A percentile compares a stretch with the other conserved stretches of the same genome.
These are phyloP conservation scores for Mustela nigripes DNA, from an alignment of 2,113 vertebrate species.

Conservation along the genomic window DNA sequence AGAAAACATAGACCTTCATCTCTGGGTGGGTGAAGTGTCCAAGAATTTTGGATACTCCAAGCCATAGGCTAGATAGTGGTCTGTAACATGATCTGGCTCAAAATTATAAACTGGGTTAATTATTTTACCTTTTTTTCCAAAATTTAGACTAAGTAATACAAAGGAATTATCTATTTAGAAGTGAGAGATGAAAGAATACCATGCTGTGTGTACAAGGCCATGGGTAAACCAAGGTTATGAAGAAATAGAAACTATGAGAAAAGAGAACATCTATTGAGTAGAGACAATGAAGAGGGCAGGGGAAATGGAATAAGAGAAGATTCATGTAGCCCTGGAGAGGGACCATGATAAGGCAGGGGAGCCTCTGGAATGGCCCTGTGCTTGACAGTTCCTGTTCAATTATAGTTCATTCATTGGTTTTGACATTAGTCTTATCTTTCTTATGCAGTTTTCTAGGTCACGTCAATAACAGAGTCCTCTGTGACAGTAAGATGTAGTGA, in stretches of 20 bases:
- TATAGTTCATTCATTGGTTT: background rate
- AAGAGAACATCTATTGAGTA: background rate
- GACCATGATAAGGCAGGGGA: background rate
- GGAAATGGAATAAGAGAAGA: background rate
- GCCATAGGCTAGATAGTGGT: background rate
- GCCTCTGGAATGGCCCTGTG: background rate
- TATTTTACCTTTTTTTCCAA: background rate
- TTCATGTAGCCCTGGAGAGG: background rate
- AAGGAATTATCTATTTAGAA: background rate
- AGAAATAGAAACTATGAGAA: background rate
- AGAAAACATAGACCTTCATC: background rate
- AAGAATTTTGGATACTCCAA: background rate
- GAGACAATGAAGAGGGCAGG: background rate
- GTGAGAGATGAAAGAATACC: background rate
- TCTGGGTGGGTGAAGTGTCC: background rate
- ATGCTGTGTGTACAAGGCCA: background rate
- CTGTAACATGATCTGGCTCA: background rate
- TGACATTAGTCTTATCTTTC: background rate
- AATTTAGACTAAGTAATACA: background rate
- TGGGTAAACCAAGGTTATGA: background rate
- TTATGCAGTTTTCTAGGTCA: conserved; percentile 14
- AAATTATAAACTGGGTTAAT: background rate
- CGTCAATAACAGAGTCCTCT: background rate
- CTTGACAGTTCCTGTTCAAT: background rate
- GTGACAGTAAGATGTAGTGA: background rate